Conservation (phyloP, 2,888 invertebrate species). For the Caenorhabditis imperialis region DNA sequence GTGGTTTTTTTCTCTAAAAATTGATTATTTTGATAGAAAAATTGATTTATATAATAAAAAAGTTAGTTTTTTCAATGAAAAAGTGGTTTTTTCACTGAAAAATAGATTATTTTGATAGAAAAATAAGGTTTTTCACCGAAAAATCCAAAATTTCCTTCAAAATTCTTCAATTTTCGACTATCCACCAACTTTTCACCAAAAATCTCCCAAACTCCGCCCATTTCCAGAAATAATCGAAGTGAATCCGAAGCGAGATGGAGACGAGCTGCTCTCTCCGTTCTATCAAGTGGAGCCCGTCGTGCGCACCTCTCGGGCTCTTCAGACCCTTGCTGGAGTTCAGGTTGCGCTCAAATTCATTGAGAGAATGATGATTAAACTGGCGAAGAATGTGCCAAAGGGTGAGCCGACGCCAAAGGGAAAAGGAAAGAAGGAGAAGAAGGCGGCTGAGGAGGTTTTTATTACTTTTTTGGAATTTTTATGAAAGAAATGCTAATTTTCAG, state of each 20-base stretch:
- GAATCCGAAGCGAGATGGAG: conserved; percentile 22
- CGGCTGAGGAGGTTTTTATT: conserved; percentile 38
- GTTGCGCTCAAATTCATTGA: conserved; percentile 32
- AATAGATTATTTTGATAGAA: no score
- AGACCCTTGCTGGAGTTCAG: conserved; percentile 45
- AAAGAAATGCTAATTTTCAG: neutral
- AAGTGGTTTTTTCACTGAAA: no score
- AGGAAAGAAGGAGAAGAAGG: conserved; percentile 41
- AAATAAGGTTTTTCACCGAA: no score
- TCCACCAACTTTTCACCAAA: conserved; percentile 1
- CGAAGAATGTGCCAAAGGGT: conserved; percentile 23
- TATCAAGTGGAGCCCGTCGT: conserved; percentile 42
- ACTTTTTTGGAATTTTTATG: neutral
- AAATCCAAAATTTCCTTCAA: neutral
- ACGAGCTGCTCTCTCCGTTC: conserved; percentile 18
- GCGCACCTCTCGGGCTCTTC: conserved; percentile 40
- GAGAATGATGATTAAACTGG: conserved; percentile 26
- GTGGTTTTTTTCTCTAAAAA: no score
- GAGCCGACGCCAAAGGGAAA: conserved; percentile 11
- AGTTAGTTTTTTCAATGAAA: no score
- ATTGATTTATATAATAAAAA: no score
- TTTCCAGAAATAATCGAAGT: conserved; percentile 35
- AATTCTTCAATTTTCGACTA: neutral
- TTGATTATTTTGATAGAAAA: no score
- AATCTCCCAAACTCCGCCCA: no score